These are phyloP conservation scores for Denticeps clupeoides DNA, from an alignment of 2,797 vertebrate genomes.

Conservation along the genomic window DNA sequence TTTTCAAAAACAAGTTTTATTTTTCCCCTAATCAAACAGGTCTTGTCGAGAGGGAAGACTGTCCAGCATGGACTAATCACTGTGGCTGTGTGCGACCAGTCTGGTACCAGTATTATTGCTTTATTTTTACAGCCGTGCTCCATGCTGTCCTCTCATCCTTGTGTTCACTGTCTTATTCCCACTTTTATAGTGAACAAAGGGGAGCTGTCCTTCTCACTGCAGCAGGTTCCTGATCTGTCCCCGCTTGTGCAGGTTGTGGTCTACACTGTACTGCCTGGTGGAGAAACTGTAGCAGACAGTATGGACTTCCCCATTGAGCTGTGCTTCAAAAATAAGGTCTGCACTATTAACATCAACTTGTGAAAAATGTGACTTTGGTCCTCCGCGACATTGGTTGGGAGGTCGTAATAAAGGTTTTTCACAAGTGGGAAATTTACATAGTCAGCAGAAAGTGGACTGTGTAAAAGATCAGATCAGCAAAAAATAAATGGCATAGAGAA, in stretches of 20 bases:
- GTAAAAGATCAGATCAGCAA: too few relatives aligned
- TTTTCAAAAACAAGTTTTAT: not conserved
- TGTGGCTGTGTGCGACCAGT: slow-evolving; percentile 37
- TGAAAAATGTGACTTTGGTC: too few relatives aligned
- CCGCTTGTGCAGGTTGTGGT: slow-evolving; percentile 67
- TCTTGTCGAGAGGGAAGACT: slow-evolving; percentile 68
- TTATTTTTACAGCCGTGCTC: too few relatives aligned
- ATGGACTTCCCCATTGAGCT: slow-evolving; percentile 52
- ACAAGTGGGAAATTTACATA: too few relatives aligned
- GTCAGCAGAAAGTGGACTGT: too few relatives aligned
- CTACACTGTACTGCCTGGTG: slow-evolving; percentile 55
- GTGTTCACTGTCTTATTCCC: too few relatives aligned
- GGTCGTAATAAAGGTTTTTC: too few relatives aligned
- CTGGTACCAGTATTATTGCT: too few relatives aligned
- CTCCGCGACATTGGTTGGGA: too few relatives aligned
- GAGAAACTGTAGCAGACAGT: slow-evolving; percentile 70
- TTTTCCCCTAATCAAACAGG: slow-evolving; percentile 41
- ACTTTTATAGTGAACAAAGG: slow-evolving; percentile 56
- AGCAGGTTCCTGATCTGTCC: slow-evolving; percentile 43
- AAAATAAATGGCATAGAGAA: too few relatives aligned
- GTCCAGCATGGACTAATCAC: slow-evolving; percentile 39
- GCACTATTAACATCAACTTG: too few relatives aligned
- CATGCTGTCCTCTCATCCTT: too few relatives aligned
- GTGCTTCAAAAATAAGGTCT: slow-evolving; percentile 76
- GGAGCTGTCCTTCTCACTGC: slow-evolving; percentile 42